phyloP scores from a whole-genome alignment of 2,113 vertebrate genomes.

The Pedetes capensis region DNA sequence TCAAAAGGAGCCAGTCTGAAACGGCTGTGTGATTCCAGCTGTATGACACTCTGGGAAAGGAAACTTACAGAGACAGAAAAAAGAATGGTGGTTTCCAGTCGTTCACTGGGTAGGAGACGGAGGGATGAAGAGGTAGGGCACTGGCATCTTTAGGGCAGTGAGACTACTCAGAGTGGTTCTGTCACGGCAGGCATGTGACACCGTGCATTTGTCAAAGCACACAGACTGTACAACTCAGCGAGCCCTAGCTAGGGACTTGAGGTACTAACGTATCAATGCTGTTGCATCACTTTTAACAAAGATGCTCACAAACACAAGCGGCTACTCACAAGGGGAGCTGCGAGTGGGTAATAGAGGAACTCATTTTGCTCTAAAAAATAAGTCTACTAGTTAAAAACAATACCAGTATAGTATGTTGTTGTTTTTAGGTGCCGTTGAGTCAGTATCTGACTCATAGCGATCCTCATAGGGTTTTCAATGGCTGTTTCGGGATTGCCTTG shows the following conservation, averaged over 20 bases:
- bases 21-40: background rate
- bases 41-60: background rate
- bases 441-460: no score
- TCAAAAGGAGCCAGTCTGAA: background rate
- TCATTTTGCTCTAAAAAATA: background rate
- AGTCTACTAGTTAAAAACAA: background rate
- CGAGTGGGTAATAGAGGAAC: no score
- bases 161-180: accelerated
- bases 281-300: no score
- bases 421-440: no score
- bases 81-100: accelerated
- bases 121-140: background rate
- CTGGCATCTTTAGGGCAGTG: accelerated
- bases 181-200: accelerated
- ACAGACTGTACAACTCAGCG: accelerated
- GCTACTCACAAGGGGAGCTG: background rate
- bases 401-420: no score
- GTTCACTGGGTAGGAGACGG: accelerated
- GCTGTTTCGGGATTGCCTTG: no score
- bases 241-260: accelerated
- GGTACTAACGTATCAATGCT: accelerated
- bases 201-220: accelerated
- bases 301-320: accelerated
- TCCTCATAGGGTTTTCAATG: no score
- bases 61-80: accelerated